Conservation (phyloP, 1,140 invertebrate genomes). For the Druon quercuslanigerum region DNA sequence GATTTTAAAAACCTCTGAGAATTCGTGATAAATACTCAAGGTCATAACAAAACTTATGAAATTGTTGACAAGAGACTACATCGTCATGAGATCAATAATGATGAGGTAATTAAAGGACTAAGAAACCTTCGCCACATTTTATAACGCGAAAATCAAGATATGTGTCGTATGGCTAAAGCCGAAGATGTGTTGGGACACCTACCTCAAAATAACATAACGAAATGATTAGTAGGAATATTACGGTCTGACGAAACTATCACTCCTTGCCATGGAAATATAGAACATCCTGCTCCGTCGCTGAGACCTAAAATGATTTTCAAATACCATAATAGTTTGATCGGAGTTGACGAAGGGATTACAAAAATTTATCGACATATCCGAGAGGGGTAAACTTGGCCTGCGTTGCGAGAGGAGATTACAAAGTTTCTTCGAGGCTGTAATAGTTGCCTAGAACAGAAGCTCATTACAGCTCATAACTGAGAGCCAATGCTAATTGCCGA, state of each 20-base stretch:
- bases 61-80: not conserved
- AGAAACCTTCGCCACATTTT: no score
- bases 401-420: not conserved
- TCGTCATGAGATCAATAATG: no score
- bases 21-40: not conserved
- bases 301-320: not conserved
- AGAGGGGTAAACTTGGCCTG: not conserved
- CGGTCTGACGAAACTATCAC: no score
- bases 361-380: not conserved
- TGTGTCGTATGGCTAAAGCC: no score
- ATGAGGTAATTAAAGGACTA: no score
- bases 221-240: no score
- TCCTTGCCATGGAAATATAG: not conserved
- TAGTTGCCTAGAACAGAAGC: not conserved
- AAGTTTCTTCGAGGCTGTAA: not conserved
- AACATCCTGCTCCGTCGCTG: not conserved
- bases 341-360: not conserved
- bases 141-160: no score
- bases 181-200: no score
- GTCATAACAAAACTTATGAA: not conserved
- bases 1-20: no score
- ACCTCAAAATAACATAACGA: no score
- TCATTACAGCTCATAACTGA: not conserved
- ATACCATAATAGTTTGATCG: not conserved
- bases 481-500: not conserved